These are phyloP conservation scores for Todiramphus saurophagus DNA, from an alignment of 2,113 vertebrate genomes.

Conservation along the genomic window DNA sequence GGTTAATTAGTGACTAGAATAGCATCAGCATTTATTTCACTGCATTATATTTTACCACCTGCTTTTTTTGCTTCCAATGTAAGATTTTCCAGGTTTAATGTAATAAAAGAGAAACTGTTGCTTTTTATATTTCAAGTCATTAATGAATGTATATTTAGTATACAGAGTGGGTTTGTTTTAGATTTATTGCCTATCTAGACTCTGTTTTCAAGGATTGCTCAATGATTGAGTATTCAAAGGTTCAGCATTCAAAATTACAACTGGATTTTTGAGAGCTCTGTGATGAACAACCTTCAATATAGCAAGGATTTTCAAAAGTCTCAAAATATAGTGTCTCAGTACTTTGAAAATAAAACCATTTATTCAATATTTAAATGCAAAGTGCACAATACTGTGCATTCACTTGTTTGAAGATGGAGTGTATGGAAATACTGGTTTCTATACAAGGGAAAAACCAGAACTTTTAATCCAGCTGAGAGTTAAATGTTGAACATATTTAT, in stretches of 20 bases:
- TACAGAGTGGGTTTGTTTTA: not conserved
- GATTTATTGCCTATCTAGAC: not conserved
- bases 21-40: constrained; percentile 26
- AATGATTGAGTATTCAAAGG: not conserved
- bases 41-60: not conserved
- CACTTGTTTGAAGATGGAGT: not conserved
- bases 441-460: not conserved
- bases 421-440: not conserved
- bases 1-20: constrained; percentile 54
- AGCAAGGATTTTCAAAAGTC: not conserved
- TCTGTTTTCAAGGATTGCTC: not conserved
- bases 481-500: not conserved
- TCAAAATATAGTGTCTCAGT: not conserved
- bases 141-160: not conserved
- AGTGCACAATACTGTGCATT: not conserved
- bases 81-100: not conserved
- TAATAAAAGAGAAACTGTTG: not conserved
- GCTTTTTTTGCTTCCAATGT: not conserved
- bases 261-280: not conserved
- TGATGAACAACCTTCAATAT: not conserved
- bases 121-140: not conserved
- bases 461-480: not conserved
- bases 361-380: not conserved
- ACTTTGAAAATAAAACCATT: not conserved
- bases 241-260: not conserved